Evolutionary conservation across 2,888 invertebrate genomes (phyloP).

Genomic region (Athrips mouffetella): DNA sequence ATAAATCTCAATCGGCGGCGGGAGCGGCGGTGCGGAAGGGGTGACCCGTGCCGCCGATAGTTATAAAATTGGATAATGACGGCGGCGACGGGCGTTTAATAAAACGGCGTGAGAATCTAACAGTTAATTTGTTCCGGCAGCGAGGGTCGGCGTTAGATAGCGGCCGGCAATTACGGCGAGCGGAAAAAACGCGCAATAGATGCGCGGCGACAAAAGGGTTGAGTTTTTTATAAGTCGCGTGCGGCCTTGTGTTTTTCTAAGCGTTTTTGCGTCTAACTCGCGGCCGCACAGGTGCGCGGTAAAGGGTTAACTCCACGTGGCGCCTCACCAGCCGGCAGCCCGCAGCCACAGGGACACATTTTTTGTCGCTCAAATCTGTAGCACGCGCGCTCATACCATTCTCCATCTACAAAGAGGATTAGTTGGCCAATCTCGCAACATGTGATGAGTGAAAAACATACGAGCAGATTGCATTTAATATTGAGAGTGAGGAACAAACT

Average conservation of each 20-base stretch:
- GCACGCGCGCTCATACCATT: background rate
- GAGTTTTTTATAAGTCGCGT: constrained; percentile 43
- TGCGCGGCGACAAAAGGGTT: constrained; percentile 46
- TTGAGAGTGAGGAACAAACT: too few species aligned
- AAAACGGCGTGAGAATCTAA: constrained; percentile 45
- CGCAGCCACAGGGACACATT: background rate
- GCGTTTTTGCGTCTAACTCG: constrained; percentile 24
- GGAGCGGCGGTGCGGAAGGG: constrained; percentile 10
- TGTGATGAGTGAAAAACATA: too few species aligned
- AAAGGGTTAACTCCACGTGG: constrained; percentile 11
- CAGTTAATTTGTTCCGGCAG: constrained; percentile 48
- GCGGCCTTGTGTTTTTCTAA: constrained; percentile 41
- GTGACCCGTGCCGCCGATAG: constrained; percentile 17
- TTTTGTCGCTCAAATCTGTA: constrained; percentile 5
- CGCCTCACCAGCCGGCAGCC: too few species aligned
- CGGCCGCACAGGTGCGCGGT: constrained; percentile 5
- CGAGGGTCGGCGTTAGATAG: constrained; percentile 49
- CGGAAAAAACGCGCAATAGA: constrained; percentile 39
- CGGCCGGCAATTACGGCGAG: constrained; percentile 35
- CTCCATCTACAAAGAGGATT: too few species aligned
- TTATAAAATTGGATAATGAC: constrained; percentile 20
- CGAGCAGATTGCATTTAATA: too few species aligned
- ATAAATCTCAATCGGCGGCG: constrained; percentile 14
- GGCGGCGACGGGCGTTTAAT: constrained; percentile 24
- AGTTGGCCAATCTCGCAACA: too few species aligned